Evolutionary conservation across 1,140 invertebrate species (phyloP), one percentile per base, ranked within the genome.

Genomic region (Meloidogyne exigua): DNA sequence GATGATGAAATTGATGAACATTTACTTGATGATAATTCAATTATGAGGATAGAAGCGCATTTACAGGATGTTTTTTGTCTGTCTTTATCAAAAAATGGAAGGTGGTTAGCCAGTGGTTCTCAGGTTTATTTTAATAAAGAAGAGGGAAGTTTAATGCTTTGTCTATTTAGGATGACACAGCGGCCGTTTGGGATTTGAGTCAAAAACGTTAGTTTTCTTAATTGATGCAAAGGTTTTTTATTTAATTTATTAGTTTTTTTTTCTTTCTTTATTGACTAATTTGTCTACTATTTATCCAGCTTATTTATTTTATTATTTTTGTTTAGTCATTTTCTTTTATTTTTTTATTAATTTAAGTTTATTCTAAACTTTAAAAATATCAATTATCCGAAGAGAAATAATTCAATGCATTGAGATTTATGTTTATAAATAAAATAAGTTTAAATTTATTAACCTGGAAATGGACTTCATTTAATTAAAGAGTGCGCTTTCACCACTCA

Each of bases 21-120:
- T 12, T 39, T 9, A 62, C 18, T 25, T 2, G 21, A 65, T 7
- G 79, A 80, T 62, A 57, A 81, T 72, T 80, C 79, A 44, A 36
- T 64, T 18, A n/a, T 23, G 0, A 49, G 25, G 57, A 36, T 82
- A 21, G 42, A 23, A 36, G 79, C n/a, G 0, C 79, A 81, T 23
- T 18, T 23, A 28, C 83, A 81, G 23, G 79, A 81, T 68, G 80
- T 81, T n/a, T 81, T 81, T 64, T 72, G 67, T 26, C 28, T 81
- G 11, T 42, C 68, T 12, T 4, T 81, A 21, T 81, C 80, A 10
- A 28, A 78, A 25, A 26, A 69, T 28, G 44, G 62, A n/a, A 63
- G 66, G 11, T 69, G 64, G 67, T 23, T 81, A 7, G 68, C 73
- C 10, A 57, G 25, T 25, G 79, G 79, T 21, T 71, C 73, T 10